Conservation (phyloP, 2,797 vertebrate genomes). For the Petrocephalus schoutedeni region DNA sequence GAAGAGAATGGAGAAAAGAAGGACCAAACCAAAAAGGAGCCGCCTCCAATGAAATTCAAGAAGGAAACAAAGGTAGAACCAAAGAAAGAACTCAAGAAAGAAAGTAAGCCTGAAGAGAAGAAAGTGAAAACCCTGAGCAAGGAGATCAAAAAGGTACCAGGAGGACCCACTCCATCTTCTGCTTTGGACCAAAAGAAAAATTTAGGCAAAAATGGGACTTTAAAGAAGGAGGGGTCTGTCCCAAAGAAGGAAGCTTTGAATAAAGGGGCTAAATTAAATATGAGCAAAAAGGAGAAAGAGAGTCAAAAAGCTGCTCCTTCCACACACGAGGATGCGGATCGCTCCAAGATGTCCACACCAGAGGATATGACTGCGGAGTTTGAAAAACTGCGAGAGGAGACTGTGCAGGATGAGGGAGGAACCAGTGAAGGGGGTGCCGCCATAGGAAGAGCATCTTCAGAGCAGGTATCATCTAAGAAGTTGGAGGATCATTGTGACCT, state of each 20-base stretch:
- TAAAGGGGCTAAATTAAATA: constrained; percentile 50
- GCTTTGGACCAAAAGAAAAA: constrained; percentile 52
- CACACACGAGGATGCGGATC: constrained; percentile 32
- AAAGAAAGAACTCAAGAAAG: constrained; percentile 67
- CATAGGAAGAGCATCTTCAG: constrained; percentile 36
- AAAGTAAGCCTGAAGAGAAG: constrained; percentile 56
- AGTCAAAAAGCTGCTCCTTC: constrained; percentile 32
- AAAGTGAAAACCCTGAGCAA: constrained; percentile 46
- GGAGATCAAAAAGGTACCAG: constrained; percentile 49
- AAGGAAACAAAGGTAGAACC: constrained; percentile 56
- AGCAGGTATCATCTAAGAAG: not conserved
- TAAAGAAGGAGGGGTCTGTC: constrained; percentile 53
- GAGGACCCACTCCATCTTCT: constrained; percentile 9
- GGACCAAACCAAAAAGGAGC: constrained; percentile 55
- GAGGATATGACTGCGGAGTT: constrained; percentile 50
- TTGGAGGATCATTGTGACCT: not conserved
- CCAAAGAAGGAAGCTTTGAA: constrained; percentile 59
- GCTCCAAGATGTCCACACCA: constrained; percentile 63
- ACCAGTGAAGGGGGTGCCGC: constrained; percentile 33
- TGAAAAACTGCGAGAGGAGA: constrained; percentile 42
- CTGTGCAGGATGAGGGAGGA: constrained; percentile 28
- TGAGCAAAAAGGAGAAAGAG: constrained; percentile 38
- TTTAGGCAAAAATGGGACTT: constrained; percentile 42
- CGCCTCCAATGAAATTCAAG: constrained; percentile 51
- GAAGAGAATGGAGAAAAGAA: constrained; percentile 54